Evolutionary conservation across 2,113 vertebrate genomes (phyloP).

Genomic region (Syngnathus floridae): DNA sequence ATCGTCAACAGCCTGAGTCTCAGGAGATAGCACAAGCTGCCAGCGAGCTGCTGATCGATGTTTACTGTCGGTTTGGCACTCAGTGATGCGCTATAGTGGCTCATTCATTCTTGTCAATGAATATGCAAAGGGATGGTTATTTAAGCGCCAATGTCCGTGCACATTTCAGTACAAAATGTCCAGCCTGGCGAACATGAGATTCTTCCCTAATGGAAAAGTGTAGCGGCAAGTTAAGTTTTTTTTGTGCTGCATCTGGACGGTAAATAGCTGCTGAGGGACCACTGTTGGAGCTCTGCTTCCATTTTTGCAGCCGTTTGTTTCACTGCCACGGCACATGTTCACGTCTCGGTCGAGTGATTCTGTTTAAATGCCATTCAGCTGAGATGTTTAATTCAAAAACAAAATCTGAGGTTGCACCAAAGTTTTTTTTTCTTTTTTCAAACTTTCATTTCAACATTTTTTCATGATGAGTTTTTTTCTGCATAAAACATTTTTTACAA

Average conservation of each 20-base stretch:
- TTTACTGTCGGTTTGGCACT: slow-evolving; percentile 7
- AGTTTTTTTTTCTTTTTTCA: not conserved
- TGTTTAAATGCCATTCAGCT: not conserved
- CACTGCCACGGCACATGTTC: not conserved
- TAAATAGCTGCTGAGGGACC: not conserved
- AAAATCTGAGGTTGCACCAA: not conserved
- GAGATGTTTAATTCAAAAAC: not conserved
- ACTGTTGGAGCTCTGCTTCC: not conserved
- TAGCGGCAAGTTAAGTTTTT: not conserved
- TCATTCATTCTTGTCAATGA: slow-evolving; percentile 13
- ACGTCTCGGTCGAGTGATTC: not conserved
- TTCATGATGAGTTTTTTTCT: too few species aligned
- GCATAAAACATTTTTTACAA: too few species aligned
- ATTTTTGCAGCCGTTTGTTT: slow-evolving; percentile 1
- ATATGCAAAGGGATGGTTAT: slow-evolving; percentile 3
- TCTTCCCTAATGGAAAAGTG: not conserved
- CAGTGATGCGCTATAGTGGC: slow-evolving; percentile 5
- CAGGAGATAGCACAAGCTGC: slow-evolving; percentile 21
- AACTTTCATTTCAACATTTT: not conserved
- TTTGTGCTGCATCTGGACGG: not conserved
- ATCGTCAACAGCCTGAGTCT: slow-evolving; percentile 33
- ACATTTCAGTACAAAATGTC: not conserved
- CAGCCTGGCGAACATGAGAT: not conserved
- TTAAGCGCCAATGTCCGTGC: not conserved
- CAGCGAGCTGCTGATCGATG: slow-evolving; percentile 12